Percentiles rank a stretch among this genome's conserved stretches.
phyloP scores from a whole-genome alignment of 2,888 invertebrate genomes.

The Philopedon plagiatum region DNA sequence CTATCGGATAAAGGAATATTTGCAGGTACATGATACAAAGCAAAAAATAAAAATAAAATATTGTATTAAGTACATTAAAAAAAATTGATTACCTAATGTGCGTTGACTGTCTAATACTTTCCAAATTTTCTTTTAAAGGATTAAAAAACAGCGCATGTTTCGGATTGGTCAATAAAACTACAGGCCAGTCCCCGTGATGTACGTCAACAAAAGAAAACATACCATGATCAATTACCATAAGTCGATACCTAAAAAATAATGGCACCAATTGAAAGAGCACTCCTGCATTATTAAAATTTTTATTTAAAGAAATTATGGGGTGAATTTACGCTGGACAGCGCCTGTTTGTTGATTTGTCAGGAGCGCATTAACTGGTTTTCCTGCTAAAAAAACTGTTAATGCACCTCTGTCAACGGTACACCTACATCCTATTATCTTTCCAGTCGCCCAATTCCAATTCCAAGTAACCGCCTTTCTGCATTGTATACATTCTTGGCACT shows the following conservation, averaged over 20 bases:
- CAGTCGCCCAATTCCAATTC: slow-evolving; percentile 94
- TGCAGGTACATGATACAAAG: too few relatives aligned
- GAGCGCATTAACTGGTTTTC: too few relatives aligned
- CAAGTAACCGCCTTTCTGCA: slow-evolving; percentile 85
- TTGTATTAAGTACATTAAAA: too few relatives aligned
- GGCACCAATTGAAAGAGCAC: too few relatives aligned
- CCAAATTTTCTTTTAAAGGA: slow-evolving; percentile 81
- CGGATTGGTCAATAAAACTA: slow-evolving; percentile 91
- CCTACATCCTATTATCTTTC: slow-evolving; percentile 91
- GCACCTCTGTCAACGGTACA: too few relatives aligned
- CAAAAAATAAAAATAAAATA: too few relatives aligned
- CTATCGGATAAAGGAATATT: too few relatives aligned
- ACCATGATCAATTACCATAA: slow-evolving; percentile 91
- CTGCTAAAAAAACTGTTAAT: too few relatives aligned
- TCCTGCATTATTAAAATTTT: too few relatives aligned
- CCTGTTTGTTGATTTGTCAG: too few relatives aligned
- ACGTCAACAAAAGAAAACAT: slow-evolving; percentile 88
- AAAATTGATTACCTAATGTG: slow-evolving; percentile 79
- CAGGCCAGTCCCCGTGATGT: slow-evolving; percentile 83
- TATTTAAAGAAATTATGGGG: too few relatives aligned
- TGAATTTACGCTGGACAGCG: too few relatives aligned
- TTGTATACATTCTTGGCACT: slow-evolving; percentile 88
- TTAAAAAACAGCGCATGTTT: slow-evolving; percentile 84
- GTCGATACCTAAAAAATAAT: slow-evolving; percentile 78
- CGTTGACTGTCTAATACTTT: slow-evolving; percentile 78